Base-by-base conservation (phyloP, 2,113 vertebrate genomes). In the Notothenia coriiceps region DNA sequence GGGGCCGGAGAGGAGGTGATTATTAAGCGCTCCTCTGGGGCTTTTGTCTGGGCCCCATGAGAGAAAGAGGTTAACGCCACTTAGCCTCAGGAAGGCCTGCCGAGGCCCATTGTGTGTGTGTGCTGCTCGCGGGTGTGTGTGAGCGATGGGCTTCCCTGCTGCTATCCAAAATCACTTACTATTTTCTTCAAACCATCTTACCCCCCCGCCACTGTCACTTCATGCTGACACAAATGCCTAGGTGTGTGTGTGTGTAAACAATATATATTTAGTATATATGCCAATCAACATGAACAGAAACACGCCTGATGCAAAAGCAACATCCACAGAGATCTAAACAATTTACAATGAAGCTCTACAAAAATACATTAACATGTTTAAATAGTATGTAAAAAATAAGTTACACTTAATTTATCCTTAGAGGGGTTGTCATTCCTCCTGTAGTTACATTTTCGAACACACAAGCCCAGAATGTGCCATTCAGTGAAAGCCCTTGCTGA, bases 31-130 rank as follows among this genome's bases (percentile, higher is more conserved):
- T 94, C 93, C 93, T 93, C 70, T 69, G 94, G 91, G 92, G 85
- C 89, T 93, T 93, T 94, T 93, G 93, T 94, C 92, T 92, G 83
- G 81, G 90, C 62, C 94, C 93, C 93, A 86, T 74, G 93, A 94
- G 93, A 83, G 72, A 91, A 90, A 65, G 82, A 92, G 93, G 93
- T 94, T 94, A 95, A 94, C 67, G 91, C 90, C 92, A 94, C 94
- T 94, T 94, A 93, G 93, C 94, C 93, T 81, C 69, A 75, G 91
- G 93, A 88, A 79, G 75, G 85, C 80, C 74, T 51, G 65, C 70
- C 20, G 55, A 68, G 70, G 63, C 61, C 71, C 11, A 22, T 76
- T 77, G 63, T 85, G 76, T 59, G 75, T 85, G 33, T 76, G 10
- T 77, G 54, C 2, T 3, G 9, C 51, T 67, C 2, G 11, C 15